Conservation (phyloP, 2,888 invertebrate species). For the Hedya salicella region DNA sequence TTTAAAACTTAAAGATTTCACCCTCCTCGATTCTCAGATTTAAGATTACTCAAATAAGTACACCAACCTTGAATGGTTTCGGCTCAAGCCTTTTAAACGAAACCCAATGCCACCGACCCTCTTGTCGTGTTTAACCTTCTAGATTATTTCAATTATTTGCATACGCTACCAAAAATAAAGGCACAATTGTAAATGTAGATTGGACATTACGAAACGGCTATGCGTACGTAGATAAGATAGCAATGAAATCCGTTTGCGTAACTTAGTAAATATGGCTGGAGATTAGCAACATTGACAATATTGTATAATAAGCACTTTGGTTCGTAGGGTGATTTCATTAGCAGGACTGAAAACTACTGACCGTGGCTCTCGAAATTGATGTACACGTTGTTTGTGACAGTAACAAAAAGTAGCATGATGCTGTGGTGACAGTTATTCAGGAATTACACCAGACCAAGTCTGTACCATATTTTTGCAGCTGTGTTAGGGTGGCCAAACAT, state of each 20-base stretch:
- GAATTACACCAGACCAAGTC: no score
- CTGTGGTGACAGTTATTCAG: no score
- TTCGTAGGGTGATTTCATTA: no score
- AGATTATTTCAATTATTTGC: slow-evolving; percentile 31
- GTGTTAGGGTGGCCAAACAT: no score
- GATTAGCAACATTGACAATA: slow-evolving; percentile 5
- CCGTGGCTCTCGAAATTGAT: no score
- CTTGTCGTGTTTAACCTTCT: slow-evolving; percentile 30
- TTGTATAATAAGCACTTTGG: slow-evolving; percentile 54
- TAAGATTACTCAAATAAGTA: slow-evolving; percentile 21
- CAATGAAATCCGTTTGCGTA: slow-evolving; percentile 27
- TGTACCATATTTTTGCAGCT: no score
- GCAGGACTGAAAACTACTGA: no score
- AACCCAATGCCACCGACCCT: slow-evolving; percentile 42
- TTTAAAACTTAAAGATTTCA: slow-evolving; percentile 17
- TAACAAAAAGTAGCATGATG: no score
- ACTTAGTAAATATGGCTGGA: slow-evolving; percentile 19
- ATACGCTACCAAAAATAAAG: slow-evolving; percentile 32
- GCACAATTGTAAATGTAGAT: slow-evolving; percentile 15
- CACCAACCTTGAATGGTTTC: slow-evolving; percentile 41
- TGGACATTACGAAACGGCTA: slow-evolving; percentile 33
- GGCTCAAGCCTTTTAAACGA: slow-evolving; percentile 43
- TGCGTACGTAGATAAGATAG: slow-evolving; percentile 37
- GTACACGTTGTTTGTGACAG: no score
- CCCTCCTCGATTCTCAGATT: slow-evolving; percentile 25